Evolutionary conservation across 2,888 invertebrate species (phyloP).

Genomic region (Dolichomitus sp.): DNA sequence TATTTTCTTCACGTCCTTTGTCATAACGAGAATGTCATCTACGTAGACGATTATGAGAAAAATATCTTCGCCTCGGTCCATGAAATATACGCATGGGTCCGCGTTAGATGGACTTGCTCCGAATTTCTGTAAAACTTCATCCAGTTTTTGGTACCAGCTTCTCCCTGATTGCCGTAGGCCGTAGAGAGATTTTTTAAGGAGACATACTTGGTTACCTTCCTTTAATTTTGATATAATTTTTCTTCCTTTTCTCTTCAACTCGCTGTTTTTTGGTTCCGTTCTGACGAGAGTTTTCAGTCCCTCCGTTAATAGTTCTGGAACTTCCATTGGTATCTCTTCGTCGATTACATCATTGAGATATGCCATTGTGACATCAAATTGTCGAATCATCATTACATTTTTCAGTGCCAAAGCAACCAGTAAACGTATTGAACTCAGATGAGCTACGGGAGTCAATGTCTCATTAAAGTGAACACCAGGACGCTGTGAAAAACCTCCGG

Average conservation of each 20-base stretch:
- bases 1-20: constrained; percentile 54
- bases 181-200: constrained; percentile 56
- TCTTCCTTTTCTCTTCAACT: neutral
- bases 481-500: constrained; percentile 13
- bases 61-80: constrained; percentile 52
- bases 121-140: constrained; percentile 35
- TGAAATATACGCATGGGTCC: constrained; percentile 68
- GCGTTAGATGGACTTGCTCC: constrained; percentile 31
- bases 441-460: constrained; percentile 15
- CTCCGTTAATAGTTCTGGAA: constrained; percentile 10
- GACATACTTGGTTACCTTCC: constrained; percentile 51
- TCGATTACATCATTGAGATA: constrained; percentile 21
- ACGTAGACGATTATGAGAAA: constrained; percentile 70
- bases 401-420: neutral
- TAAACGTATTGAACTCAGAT: constrained; percentile 12
- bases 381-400: constrained; percentile 11
- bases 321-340: constrained; percentile 25
- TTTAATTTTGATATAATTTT: constrained; percentile 9
- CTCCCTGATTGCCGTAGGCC: constrained; percentile 58
- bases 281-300: neutral
- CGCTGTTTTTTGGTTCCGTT: constrained; percentile 7
- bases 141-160: constrained; percentile 47
- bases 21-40: constrained; percentile 72
- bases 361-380: constrained; percentile 27
- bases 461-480: constrained; percentile 18